phyloP scores from a whole-genome alignment of 2,113 vertebrate species.

The Columba janthina region DNA sequence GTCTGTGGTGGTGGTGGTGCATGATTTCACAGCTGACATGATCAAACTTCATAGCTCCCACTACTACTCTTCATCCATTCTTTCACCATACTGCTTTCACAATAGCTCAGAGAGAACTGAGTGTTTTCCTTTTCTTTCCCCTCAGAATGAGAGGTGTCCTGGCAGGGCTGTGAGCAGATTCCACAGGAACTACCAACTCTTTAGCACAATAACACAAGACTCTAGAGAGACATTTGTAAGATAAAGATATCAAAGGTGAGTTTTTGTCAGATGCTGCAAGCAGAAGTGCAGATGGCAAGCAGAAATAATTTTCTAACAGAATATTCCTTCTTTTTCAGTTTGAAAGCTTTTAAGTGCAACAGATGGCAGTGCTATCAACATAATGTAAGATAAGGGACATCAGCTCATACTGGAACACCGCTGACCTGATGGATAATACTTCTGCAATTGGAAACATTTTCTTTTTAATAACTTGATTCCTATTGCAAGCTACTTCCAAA shows the following conservation, averaged over 20 bases:
- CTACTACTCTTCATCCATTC: rapidly evolving
- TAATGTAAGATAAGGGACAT: background rate
- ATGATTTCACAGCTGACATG: background rate
- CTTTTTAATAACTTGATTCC: background rate
- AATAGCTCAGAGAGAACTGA: rapidly evolving
- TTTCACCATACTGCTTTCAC: background rate
- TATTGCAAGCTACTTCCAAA: constrained; percentile 8
- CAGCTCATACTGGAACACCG: background rate
- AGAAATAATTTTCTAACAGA: background rate
- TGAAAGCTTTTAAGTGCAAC: constrained; percentile 19
- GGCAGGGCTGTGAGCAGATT: background rate
- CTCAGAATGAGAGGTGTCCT: background rate
- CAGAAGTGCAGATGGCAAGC: background rate
- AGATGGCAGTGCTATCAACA: background rate
- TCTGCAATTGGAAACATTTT: background rate
- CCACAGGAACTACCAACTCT: rapidly evolving
- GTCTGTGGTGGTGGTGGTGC: background rate
- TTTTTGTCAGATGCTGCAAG: background rate
- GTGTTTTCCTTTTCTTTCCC: background rate
- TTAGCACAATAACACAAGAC: background rate
- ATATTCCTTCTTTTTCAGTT: background rate
- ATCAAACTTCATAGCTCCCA: background rate
- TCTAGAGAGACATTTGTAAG: background rate
- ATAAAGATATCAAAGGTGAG: background rate
- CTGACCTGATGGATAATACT: background rate